Base-by-base conservation (phyloP, 1,140 invertebrate species). In the Cepaea nemoralis region DNA sequence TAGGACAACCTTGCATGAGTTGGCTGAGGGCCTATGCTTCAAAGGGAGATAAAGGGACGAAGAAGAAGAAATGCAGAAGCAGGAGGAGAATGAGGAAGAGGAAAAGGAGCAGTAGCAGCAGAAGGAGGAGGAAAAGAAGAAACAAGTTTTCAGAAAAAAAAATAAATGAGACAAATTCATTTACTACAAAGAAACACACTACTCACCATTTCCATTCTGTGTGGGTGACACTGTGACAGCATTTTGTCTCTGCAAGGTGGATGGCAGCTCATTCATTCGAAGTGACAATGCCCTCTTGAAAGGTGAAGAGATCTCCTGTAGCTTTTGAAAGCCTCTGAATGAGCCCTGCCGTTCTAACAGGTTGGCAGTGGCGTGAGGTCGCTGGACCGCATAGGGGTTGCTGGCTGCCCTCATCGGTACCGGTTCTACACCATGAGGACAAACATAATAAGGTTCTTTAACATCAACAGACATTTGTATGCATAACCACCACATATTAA, bases 261-360 rank as follows among this genome's bases (percentile, higher is more conserved):
- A 98, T 75, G 97, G 97, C 90, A 98, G 93, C 92, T 98, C 97
- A 89, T 95, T 96, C 83, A 98, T 94, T 70, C 97, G 94, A 83
- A 99, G 93, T 82, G 97, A 99, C 92, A 98, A 94, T 90, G 99
- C 97, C 35, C 97, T 93, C 92, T 99, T 99, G 92, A 99, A 99
- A 14, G 97, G 97, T 39, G 97, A 98, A 81, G 94, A 89, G 10
- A 84, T 89, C 85, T 95, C 94, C 84, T 94, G 95, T 80, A 96
- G 92, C 88, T 94, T 95, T 89, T 93, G 94, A 92, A 96, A 98
- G 88, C 95, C 95, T 42, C 97, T 93, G 92, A 98, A 98, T 69
- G 97, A 98, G 59, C 97, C 96, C 92, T 99, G 97, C 19, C 98
- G 93, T 90, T 98, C 95, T 31, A 99, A 92, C 94, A 99, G 95